Percentiles rank a stretch among this genome's conserved stretches.
phyloP scores from a whole-genome alignment of 2,113 vertebrate genomes.

The Noctilio leporinus region DNA sequence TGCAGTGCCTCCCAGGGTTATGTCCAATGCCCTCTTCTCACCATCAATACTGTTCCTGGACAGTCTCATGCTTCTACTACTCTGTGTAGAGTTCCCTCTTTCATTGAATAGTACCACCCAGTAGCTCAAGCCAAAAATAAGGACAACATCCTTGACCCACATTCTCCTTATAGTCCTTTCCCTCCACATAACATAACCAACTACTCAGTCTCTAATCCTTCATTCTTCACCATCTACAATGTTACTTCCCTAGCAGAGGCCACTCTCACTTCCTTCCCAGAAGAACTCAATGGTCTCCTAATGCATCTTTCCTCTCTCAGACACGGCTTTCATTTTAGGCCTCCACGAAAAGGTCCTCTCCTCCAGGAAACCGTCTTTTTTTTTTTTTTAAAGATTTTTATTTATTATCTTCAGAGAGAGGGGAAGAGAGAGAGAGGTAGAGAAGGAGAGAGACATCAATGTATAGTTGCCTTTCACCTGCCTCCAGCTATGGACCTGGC shows the following conservation, averaged over 20 bases:
- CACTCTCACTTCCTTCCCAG: neutral
- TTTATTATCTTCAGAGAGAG: too few relatives aligned
- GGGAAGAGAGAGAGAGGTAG: too few relatives aligned
- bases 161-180: neutral
- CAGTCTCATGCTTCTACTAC: neutral
- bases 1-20: neutral
- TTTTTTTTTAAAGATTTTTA: too few relatives aligned
- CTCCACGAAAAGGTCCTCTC: slow-evolving; percentile 1
- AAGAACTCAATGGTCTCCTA: neutral
- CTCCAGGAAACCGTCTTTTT: neutral
- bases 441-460: too few relatives aligned
- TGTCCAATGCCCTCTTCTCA: neutral
- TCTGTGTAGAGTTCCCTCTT: neutral
- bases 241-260: neutral
- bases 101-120: neutral
- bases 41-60: neutral
- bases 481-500: too few relatives aligned
- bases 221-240: neutral
- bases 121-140: neutral
- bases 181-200: neutral
- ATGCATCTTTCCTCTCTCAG: neutral
- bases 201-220: neutral
- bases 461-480: too few relatives aligned
- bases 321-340: neutral
- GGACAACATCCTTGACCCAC: neutral